Evolutionary conservation across 2,888 invertebrate genomes (phyloP).

Genomic region (Ceramica pisi): DNA sequence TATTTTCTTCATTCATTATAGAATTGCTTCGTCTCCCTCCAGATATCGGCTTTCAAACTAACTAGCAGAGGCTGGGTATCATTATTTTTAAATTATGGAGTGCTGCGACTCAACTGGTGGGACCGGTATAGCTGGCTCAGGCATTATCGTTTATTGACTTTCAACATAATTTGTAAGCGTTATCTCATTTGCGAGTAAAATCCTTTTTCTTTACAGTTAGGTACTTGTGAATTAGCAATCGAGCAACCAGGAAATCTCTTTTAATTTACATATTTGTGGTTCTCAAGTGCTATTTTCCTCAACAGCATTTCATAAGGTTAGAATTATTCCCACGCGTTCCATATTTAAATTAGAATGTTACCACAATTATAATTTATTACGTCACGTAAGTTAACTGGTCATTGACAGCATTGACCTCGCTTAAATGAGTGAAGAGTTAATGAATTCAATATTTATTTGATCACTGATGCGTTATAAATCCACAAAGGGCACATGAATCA

Average conservation of each 20-base stretch:
- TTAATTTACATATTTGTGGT: conserved; percentile 15
- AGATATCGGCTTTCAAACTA: conserved; percentile 13
- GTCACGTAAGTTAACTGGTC: conserved; percentile 17
- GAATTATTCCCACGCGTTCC: conserved; percentile 12
- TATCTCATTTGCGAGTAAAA: conserved; percentile 23
- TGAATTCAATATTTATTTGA: conserved; percentile 2
- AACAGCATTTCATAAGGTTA: neutral
- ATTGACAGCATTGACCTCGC: conserved; percentile 12
- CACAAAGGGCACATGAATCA: neutral
- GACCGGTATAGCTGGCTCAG: conserved; percentile 33
- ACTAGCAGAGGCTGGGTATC: conserved; percentile 1
- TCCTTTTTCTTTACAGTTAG: conserved; percentile 7
- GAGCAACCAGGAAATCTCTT: conserved; percentile 1
- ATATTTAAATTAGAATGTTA: conserved; percentile 9
- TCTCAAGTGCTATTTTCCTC: neutral
- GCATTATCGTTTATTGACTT: conserved; percentile 38
- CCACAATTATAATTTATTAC: conserved; percentile 24
- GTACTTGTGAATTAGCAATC: conserved; percentile 1
- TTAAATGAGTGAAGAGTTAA: conserved; percentile 15
- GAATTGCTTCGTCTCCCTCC: neutral
- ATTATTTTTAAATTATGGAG: conserved; percentile 25
- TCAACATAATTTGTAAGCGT: conserved; percentile 16
- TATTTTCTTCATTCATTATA: conserved; percentile 14
- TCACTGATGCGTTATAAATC: neutral
- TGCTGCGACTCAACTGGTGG: conserved; percentile 7